phyloP scores from a whole-genome alignment of 1,140 invertebrate genomes.

The Holotrichia oblita region DNA sequence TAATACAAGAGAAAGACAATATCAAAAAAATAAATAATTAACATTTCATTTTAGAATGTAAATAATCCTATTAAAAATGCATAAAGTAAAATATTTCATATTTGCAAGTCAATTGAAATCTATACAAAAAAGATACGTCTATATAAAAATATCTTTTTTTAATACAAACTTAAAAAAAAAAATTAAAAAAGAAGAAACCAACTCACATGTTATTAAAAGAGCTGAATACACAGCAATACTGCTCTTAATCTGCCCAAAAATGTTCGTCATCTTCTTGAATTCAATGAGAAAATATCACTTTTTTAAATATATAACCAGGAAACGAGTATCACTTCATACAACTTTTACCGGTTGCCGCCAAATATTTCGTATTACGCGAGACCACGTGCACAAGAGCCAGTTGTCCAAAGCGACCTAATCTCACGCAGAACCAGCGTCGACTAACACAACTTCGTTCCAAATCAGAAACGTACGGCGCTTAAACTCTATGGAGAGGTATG shows the following conservation, averaged over 20 bases:
- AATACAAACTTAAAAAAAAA: too few relatives aligned
- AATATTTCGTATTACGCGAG: neutral
- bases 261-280: slow-evolving; percentile 7
- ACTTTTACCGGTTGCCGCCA: neutral
- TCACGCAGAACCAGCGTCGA: neutral
- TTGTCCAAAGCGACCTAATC: slow-evolving; percentile 14
- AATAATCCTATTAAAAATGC: too few relatives aligned
- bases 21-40: too few relatives aligned
- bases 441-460: neutral
- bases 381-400: neutral
- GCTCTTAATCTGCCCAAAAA: slow-evolving; percentile 23
- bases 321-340: too few relatives aligned
- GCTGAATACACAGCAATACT: slow-evolving; percentile 23
- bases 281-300: neutral
- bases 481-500: neutral
- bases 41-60: too few relatives aligned
- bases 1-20: too few relatives aligned
- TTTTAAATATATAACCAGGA: neutral
- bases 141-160: too few relatives aligned
- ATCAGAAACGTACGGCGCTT: neutral
- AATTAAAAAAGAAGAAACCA: neutral
- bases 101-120: too few relatives aligned
- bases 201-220: slow-evolving; percentile 25
- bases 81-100: too few relatives aligned
- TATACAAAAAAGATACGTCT: too few relatives aligned